Base-by-base conservation (phyloP, 1,140 invertebrate genomes). In the Archivesica marissinica region DNA sequence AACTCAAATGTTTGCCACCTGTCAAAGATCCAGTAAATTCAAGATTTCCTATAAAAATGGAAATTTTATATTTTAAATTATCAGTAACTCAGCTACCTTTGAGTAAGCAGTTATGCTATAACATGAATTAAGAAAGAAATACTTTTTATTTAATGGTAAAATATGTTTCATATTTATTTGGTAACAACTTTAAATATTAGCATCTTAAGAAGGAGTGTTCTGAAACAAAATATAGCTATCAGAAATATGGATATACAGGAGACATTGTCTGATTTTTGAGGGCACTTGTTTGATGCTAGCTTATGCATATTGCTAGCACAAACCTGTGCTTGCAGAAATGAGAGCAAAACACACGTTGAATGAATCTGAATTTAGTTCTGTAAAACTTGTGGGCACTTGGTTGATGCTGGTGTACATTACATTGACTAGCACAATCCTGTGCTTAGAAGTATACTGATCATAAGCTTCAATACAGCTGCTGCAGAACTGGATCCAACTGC, bases 211-310 rank as follows among this genome's bases (percentile, higher is more conserved):
- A n/a, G n/a, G n/a, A n/a, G n/a, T n/a, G n/a, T n/a, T n/a, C n/a
- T n/a, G n/a, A n/a, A n/a, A n/a, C n/a, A n/a, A n/a, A n/a, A n/a
- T n/a, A n/a, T n/a, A n/a, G n/a, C n/a, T n/a, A n/a, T n/a, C n/a
- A n/a, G n/a, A n/a, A n/a, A n/a, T n/a, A n/a, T n/a, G n/a, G n/a
- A n/a, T n/a, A n/a, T n/a, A n/a, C n/a, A n/a, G n/a, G n/a, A n/a
- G n/a, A n/a, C n/a, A n/a, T n/a, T n/a, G n/a, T n/a, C n/a, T n/a
- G n/a, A 74, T 38, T 25, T 33, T 56, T 23, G 59, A 50, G 61
- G 59, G 77, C n/a, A 80, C 77, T 30, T 44, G 77, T 41, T 80
- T 80, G 77, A 33, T 80, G 77, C 77, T 80, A 35, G 77, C 47
- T 35, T 50, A 25, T 35, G 30, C 25, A 0, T 33, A 50, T 47